These are phyloP conservation scores for Drosophila aff. DNA, from an alignment of 1,140 invertebrate species.

Conservation along the genomic window DNA sequence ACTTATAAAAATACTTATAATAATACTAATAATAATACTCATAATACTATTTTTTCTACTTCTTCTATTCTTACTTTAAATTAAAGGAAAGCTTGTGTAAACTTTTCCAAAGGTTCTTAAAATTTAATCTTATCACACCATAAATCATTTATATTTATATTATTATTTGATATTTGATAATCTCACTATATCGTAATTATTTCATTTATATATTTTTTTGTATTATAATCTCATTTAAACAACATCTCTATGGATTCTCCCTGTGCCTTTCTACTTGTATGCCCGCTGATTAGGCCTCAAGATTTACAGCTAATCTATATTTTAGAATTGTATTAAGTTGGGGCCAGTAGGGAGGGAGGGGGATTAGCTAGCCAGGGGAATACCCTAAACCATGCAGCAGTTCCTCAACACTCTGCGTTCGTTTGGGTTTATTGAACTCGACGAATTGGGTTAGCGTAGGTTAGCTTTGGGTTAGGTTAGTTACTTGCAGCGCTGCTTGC, in stretches of 20 bases:
- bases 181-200: neutral
- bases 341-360: neutral
- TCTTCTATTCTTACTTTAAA: neutral
- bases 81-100: neutral
- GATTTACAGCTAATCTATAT: constrained; percentile 80
- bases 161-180: no score
- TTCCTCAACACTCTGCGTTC: neutral
- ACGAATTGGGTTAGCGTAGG: constrained; percentile 73
- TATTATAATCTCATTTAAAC: no score
- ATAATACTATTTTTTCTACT: neutral
- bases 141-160: neutral
- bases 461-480: constrained; percentile 65
- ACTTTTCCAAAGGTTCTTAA: neutral
- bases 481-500: constrained; percentile 35
- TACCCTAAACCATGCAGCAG: constrained; percentile 7
- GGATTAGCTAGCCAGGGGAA: neutral
- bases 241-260: neutral
- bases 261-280: constrained; percentile 10
- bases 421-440: constrained; percentile 68
- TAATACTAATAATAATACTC: no score
- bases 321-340: constrained; percentile 48
- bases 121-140: neutral
- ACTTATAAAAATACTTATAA: neutral
- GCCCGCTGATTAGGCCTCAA: constrained; percentile 62
- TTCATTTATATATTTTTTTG: no score